Conservation (phyloP, 1,140 invertebrate species). For the Sycobia sp. region DNA sequence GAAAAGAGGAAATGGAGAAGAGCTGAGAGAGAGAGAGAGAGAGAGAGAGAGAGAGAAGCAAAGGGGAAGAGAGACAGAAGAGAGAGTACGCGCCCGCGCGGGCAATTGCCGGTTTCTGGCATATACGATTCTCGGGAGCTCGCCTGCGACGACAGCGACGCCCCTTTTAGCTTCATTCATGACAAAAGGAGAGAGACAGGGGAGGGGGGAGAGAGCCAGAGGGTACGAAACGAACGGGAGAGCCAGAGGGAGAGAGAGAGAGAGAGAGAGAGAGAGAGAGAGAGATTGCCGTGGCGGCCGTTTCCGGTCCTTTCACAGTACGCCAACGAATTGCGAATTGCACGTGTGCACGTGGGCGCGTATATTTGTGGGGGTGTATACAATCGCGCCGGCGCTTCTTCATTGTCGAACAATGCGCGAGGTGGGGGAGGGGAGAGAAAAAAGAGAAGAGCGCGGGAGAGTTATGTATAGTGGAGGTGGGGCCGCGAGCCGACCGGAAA, state of each 20-base stretch:
- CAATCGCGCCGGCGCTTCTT: background rate
- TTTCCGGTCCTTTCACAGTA: background rate
- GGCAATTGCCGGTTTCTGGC: constrained; percentile 6
- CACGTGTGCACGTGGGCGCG: background rate
- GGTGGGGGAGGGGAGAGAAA: background rate
- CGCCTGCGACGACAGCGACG: background rate
- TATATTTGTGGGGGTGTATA: background rate
- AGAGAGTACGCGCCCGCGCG: too few relatives aligned
- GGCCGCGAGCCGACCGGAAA: background rate
- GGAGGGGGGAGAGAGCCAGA: background rate
- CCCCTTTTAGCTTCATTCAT: constrained; percentile 19
- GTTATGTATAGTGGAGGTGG: background rate
- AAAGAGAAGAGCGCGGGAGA: background rate
- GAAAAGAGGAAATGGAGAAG: too few relatives aligned
- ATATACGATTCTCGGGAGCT: background rate
- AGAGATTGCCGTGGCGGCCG: background rate
- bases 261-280: too few relatives aligned
- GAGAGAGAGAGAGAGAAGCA: too few relatives aligned
- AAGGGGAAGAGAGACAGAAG: too few relatives aligned
- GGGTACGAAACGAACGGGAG: too few relatives aligned
- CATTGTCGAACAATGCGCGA: constrained; percentile 10
- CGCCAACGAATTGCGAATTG: background rate
- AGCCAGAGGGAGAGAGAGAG: too few relatives aligned
- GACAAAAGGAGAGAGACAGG: constrained; percentile 8
- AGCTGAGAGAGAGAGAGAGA: too few relatives aligned